Percentiles rank a stretch among this genome's conserved stretches.
Evolutionary conservation across 1,140 invertebrate genomes (phyloP).

Genomic region (Lepeophtheirus salmonis): DNA sequence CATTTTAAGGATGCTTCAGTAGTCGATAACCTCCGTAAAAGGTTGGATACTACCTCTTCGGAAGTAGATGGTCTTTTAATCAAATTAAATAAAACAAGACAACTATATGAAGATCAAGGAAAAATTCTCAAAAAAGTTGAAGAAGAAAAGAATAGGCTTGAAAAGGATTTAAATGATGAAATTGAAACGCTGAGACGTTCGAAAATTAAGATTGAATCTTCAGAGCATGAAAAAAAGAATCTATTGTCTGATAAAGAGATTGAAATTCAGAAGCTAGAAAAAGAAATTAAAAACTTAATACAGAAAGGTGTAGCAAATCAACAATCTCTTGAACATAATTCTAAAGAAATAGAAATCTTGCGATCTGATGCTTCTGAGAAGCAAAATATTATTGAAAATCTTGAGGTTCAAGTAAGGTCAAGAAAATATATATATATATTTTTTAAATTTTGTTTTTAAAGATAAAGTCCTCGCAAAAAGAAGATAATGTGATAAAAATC

Average conservation of each 20-base stretch:
- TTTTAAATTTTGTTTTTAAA: background rate
- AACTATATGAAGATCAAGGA: background rate
- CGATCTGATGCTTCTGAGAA: background rate
- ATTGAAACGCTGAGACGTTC: background rate
- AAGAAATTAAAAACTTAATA: background rate
- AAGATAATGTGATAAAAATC: background rate
- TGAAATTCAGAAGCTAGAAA: background rate
- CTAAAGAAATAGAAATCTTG: background rate
- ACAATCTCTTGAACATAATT: background rate
- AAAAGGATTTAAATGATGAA: conserved; percentile 1
- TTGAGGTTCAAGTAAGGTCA: background rate
- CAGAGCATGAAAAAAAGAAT: background rate
- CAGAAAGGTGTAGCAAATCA: background rate
- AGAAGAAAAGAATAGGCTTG: background rate
- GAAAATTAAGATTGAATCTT: background rate
- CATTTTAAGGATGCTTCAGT: too few species aligned
- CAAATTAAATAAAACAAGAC: background rate
- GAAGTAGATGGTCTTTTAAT: background rate
- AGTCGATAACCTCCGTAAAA: background rate
- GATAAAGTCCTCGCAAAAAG: background rate
- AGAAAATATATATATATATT: background rate
- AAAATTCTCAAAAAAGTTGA: background rate
- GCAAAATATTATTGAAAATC: background rate
- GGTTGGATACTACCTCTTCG: background rate
- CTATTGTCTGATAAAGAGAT: background rate